phyloP scores from a whole-genome alignment of 1,140 invertebrate species.

The Caenorhabditis remanei region DNA sequence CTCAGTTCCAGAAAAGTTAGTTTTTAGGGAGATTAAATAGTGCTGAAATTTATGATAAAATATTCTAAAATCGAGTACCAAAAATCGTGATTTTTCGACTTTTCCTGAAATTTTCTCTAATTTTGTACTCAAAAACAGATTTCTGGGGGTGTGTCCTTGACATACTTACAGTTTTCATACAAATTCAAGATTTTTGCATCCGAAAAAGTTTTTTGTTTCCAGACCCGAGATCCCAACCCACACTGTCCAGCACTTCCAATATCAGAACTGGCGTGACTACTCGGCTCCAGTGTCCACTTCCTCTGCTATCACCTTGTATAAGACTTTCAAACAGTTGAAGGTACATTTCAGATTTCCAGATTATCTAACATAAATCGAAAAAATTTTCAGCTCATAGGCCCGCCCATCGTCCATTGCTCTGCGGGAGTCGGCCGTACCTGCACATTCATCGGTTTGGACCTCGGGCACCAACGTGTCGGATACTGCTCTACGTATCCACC shows the following conservation, averaged over 20 bases:
- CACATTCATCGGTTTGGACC: slow-evolving; percentile 21
- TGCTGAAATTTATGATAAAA: no score
- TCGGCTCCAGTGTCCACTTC: background rate
- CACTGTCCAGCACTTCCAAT: background rate
- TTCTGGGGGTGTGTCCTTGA: no score
- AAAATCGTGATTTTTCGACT: no score
- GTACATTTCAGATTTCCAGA: background rate
- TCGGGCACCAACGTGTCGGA: slow-evolving; percentile 18
- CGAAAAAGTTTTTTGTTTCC: no score
- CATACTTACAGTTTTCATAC: no score
- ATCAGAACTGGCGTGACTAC: slow-evolving; percentile 8
- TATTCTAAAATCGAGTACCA: no score
- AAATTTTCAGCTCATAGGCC: background rate
- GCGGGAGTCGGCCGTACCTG: slow-evolving; percentile 6
- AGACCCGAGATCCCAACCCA: background rate
- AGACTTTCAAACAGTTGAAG: background rate
- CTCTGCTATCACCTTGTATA: background rate
- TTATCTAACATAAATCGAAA: background rate
- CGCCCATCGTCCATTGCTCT: slow-evolving; percentile 23
- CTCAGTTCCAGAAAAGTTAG: background rate
- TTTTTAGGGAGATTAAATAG: no score
- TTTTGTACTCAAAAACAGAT: no score
- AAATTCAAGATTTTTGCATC: no score
- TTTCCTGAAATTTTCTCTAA: no score
- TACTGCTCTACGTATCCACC: no score